Conservation (phyloP, 2,888 invertebrate species). For the Mimumesa dahlbomi region DNA sequence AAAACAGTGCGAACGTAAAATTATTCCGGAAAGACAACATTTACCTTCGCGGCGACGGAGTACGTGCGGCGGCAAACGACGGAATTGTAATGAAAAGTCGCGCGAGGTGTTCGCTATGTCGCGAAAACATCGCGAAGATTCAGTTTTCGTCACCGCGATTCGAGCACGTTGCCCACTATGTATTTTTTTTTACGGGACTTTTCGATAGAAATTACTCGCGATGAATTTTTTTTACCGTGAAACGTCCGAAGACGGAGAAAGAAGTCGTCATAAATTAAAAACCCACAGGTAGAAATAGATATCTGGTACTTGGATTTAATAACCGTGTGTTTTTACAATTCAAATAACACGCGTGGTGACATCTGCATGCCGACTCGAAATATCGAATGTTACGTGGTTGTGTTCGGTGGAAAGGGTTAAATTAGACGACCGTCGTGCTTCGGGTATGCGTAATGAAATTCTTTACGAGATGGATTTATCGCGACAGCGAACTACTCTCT, state of each 20-base stretch:
- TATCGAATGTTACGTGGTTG: conserved; percentile 49
- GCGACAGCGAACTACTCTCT: conserved; percentile 53
- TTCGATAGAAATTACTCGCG: no score
- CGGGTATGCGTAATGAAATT: conserved; percentile 64
- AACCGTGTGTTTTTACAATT: conserved; percentile 72
- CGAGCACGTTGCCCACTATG: no score
- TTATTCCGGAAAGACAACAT: conserved; percentile 35
- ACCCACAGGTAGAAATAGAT: neutral
- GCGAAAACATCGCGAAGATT: no score
- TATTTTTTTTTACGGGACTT: no score
- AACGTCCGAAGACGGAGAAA: no score
- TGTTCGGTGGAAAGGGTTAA: conserved; percentile 46
- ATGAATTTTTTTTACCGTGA: no score
- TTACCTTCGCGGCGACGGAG: conserved; percentile 14
- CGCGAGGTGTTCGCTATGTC: no score
- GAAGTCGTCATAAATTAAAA: conserved; percentile 20
- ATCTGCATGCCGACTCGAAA: conserved; percentile 67
- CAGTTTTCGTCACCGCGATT: no score
- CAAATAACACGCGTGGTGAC: conserved; percentile 70
- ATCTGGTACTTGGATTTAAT: conserved; percentile 61
- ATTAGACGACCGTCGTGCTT: conserved; percentile 59
- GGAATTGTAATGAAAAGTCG: conserved; percentile 26
- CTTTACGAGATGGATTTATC: conserved; percentile 62
- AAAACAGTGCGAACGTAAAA: conserved; percentile 14
- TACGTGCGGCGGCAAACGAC: conserved; percentile 3